Conservation (phyloP, 2,888 invertebrate genomes). For the Drosophila trichaetosa region DNA sequence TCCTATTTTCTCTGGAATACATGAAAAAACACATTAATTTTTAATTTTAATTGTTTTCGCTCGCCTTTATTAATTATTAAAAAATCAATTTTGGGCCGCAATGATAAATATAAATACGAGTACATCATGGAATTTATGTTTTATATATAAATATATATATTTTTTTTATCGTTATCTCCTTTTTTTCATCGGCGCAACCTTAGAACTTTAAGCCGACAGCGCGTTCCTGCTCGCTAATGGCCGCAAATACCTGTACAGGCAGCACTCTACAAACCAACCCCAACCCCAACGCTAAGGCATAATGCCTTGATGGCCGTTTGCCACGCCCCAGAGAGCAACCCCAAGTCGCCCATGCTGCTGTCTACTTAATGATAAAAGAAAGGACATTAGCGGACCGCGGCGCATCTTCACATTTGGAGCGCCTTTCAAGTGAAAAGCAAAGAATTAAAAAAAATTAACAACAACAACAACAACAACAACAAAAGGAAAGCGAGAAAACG, state of each 20-base stretch:
- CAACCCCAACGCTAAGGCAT: slow-evolving; percentile 23
- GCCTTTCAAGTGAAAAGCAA: slow-evolving; percentile 82
- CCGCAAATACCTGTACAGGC: slow-evolving; percentile 69
- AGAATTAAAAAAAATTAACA: slow-evolving; percentile 79
- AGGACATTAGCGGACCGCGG: slow-evolving; percentile 78
- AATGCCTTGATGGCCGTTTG: slow-evolving; percentile 43
- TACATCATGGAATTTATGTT: slow-evolving; percentile 18
- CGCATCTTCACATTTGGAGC: slow-evolving; percentile 75
- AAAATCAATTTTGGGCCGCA: slow-evolving; percentile 43
- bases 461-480: slow-evolving; percentile 46
- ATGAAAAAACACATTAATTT: slow-evolving; percentile 19
- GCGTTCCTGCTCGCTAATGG: slow-evolving; percentile 64
- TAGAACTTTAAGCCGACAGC: slow-evolving; percentile 75
- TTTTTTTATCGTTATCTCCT: slow-evolving; percentile 48
- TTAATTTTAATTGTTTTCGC: slow-evolving; percentile 39
- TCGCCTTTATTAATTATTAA: slow-evolving; percentile 46
- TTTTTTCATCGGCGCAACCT: slow-evolving; percentile 55
- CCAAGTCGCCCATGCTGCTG: slow-evolving; percentile 69
- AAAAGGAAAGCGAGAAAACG: slow-evolving; percentile 43
- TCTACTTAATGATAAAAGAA: slow-evolving; percentile 81
- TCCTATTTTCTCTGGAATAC: neutral
- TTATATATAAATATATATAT: neutral
- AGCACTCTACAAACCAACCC: neutral
- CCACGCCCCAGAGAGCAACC: slow-evolving; percentile 66
- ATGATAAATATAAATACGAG: neutral